Evolutionary conservation across 2,797 vertebrate species (phyloP), one percentile per base, ranked within the genome.

Genomic region (Tapera naevia): DNA sequence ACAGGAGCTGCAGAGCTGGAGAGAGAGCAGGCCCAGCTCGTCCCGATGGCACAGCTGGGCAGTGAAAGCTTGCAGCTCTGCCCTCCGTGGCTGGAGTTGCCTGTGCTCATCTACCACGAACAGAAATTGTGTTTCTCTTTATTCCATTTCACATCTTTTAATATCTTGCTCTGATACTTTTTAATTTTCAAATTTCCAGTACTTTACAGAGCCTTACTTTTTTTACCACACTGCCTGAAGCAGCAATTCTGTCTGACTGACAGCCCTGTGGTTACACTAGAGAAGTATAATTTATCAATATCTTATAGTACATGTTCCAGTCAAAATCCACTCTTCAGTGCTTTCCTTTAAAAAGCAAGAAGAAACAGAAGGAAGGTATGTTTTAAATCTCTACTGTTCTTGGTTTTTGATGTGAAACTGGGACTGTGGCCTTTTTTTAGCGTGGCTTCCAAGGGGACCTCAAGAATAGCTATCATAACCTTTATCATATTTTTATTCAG

Each of bases 391-490:
- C 27, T 54, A 1, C 25, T 35, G 8, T 41, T 72, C 57, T 86
- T 69, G 51, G 37, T 3, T 54, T 91, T 57, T 60, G 72, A 50
- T 75, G 64, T n/a, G 39, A 61, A 28, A 41, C 60, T 67, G n/a
- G 27, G 61, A 62, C 30, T 32, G 22, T 48, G 30, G 72, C 41
- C 76, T 82, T 11, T 75, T 96, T 67, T 91, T 85, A 91, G 28
- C 30, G 48, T 8, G 88, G n/a, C 21, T 80, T 96, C 94, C 85
- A 94, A 88, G 71, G 88, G 93, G 62, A 95, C 62, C 53, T 92
- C 67, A 73, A 83, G 69, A 95, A 88, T 50, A 93, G 87, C 41
- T 62, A 72, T 46, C 70, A 72, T 58, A 86, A 85, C n/a, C 67
- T 61, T 39, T 94, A 83, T 85, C 25, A 62, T 78, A n/a, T 30